Evolutionary conservation across 2,113 vertebrate genomes (phyloP).

Genomic region (Dascyllus trimaculatus): DNA sequence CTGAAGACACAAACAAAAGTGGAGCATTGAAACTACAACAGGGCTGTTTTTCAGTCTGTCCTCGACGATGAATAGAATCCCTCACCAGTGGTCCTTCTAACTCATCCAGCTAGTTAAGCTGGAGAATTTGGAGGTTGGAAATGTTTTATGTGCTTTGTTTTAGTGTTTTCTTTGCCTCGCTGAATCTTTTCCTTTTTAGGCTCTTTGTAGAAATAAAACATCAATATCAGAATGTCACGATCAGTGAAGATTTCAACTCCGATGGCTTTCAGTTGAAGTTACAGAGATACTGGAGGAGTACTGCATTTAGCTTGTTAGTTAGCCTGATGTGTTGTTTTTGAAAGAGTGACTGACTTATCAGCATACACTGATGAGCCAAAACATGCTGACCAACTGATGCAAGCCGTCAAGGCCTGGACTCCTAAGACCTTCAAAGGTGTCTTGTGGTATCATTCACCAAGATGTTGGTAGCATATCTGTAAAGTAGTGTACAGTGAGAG

Average conservation of each 20-base stretch:
- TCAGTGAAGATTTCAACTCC: neutral
- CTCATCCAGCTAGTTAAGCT: conserved; percentile 33
- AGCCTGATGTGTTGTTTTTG: no score
- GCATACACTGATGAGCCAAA: no score
- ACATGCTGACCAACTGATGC: no score
- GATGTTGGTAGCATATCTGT: no score
- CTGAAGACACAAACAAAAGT: conserved; percentile 42
- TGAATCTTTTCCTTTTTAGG: neutral
- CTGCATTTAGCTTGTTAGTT: no score
- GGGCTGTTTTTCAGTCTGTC: conserved; percentile 29
- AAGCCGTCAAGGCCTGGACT: no score
- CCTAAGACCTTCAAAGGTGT: no score
- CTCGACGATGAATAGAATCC: conserved; percentile 40
- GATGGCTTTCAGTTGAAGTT: neutral
- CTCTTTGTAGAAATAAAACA: neutral
- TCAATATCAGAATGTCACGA: neutral
- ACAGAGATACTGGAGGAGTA: no score
- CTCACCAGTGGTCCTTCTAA: conserved; percentile 5
- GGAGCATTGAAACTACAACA: conserved; percentile 11
- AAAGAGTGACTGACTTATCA: no score
- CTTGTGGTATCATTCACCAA: no score
- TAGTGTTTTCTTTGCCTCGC: conserved; percentile 4
- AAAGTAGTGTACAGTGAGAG: no score
- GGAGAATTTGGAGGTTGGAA: conserved; percentile 10
- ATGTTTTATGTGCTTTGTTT: neutral